Evolutionary conservation across 2,797 vertebrate species (phyloP).

Genomic region (Etheostoma perlongum): DNA sequence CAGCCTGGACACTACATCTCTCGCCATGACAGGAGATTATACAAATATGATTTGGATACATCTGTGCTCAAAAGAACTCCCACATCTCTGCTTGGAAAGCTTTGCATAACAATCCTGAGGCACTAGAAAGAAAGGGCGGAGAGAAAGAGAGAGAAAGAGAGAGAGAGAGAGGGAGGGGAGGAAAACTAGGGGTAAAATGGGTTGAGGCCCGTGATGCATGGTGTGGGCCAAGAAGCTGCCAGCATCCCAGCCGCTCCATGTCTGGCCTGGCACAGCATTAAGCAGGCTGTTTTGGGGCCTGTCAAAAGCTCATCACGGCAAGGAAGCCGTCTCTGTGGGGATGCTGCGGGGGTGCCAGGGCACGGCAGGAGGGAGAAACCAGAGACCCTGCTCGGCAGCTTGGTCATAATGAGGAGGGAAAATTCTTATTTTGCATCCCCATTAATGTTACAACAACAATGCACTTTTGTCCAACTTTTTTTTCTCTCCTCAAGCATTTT

Average conservation of each 20-base stretch:
- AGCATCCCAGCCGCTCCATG: conserved; percentile 83
- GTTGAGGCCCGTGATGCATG: conserved; percentile 76
- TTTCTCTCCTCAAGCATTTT: conserved; percentile 18
- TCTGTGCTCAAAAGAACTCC: conserved; percentile 76
- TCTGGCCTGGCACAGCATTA: conserved; percentile 87
- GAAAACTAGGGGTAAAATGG: conserved; percentile 68
- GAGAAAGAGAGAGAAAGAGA: background rate
- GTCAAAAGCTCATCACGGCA: conserved; percentile 88
- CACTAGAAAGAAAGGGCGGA: conserved; percentile 67
- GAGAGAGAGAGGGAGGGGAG: conserved; percentile 38
- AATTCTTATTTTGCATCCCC: conserved; percentile 85
- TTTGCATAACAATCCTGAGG: conserved; percentile 85
- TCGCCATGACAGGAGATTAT: conserved; percentile 54
- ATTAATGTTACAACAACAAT: conserved; percentile 86
- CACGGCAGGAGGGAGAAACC: conserved; percentile 82
- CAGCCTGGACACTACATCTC: conserved; percentile 42
- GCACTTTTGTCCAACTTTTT: conserved; percentile 73
- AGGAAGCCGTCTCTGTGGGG: conserved; percentile 88
- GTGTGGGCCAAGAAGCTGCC: conserved; percentile 88
- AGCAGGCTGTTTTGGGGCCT: conserved; percentile 83
- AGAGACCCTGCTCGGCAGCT: conserved; percentile 83
- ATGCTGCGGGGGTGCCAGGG: conserved; percentile 83
- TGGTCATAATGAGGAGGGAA: conserved; percentile 83
- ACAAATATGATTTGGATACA: conserved; percentile 76
- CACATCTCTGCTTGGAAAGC: conserved; percentile 77